Conservation (phyloP, 2,113 vertebrate species). For the Electrona antarctica region DNA sequence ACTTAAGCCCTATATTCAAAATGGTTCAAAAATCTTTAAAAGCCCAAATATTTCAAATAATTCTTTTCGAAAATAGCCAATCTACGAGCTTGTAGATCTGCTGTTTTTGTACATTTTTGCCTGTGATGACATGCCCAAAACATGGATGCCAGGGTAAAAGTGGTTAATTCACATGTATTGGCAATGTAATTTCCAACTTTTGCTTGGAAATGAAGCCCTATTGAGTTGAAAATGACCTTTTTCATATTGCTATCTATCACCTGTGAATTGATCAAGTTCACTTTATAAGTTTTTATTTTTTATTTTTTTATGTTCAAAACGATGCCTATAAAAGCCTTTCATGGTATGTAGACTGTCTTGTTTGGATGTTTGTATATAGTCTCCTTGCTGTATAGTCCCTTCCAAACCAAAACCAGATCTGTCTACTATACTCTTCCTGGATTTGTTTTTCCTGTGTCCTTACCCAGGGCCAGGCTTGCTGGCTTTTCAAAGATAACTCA, state of each 20-base stretch:
- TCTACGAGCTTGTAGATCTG: too few relatives aligned
- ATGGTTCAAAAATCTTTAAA: too few relatives aligned
- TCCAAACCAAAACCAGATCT: constrained; percentile 72
- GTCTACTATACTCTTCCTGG: constrained; percentile 63
- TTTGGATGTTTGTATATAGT: constrained; percentile 72
- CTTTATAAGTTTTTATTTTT: not conserved
- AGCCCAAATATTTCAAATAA: too few relatives aligned
- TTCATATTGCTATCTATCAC: constrained; percentile 42
- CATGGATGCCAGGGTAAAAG: too few relatives aligned
- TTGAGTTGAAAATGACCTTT: constrained; percentile 32
- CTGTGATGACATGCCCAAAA: too few relatives aligned
- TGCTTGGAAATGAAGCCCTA: constrained; percentile 40
- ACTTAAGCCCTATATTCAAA: too few relatives aligned
- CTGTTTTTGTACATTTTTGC: too few relatives aligned
- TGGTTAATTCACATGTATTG: not conserved
- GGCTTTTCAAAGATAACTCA: constrained; percentile 76
- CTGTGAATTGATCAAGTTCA: constrained; percentile 13
- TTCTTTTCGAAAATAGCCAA: too few relatives aligned
- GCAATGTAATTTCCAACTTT: constrained; percentile 20
- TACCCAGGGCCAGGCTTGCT: constrained; percentile 55
- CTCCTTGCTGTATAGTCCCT: constrained; percentile 67
- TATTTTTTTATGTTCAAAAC: constrained; percentile 52
- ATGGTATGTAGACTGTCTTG: constrained; percentile 61
- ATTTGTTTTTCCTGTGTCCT: constrained; percentile 50
- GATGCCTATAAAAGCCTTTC: constrained; percentile 69